These are phyloP conservation scores for Artibeus jamaicensis DNA, from an alignment of 2,797 vertebrate genomes.

Conservation along the genomic window DNA sequence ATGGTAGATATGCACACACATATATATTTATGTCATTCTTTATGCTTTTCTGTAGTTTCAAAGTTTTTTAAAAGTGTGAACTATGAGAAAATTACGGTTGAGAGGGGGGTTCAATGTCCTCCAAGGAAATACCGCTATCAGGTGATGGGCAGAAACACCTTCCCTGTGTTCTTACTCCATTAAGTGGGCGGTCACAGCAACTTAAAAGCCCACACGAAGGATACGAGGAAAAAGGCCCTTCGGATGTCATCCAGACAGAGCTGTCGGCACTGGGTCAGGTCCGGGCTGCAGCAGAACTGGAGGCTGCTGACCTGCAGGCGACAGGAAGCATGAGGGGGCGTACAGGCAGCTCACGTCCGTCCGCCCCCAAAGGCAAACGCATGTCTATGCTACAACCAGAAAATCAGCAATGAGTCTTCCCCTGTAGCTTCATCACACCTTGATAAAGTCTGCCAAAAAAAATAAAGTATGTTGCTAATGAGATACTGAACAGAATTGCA, in stretches of 20 bases:
- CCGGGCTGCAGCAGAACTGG: conserved; percentile 88
- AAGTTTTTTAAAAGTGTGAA: neutral
- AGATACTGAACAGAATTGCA: conserved; percentile 44
- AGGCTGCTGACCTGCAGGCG: conserved; percentile 87
- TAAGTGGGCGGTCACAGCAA: neutral
- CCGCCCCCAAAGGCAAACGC: conserved; percentile 44
- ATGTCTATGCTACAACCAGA: neutral
- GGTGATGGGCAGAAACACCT: neutral
- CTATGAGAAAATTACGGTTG: neutral
- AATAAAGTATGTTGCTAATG: conserved; percentile 52
- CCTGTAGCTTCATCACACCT: conserved; percentile 63
- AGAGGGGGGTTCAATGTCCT: neutral
- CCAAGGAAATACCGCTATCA: neutral
- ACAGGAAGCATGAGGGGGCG: conserved; percentile 59
- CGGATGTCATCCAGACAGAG: conserved; percentile 92
- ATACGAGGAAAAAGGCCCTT: conserved; percentile 98
- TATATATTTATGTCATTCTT: neutral
- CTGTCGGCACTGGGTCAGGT: conserved; percentile 90
- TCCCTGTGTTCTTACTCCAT: neutral
- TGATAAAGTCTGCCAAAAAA: conserved; percentile 69
- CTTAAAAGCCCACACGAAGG: conserved; percentile 77
- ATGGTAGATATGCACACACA: neutral
- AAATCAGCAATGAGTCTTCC: neutral
- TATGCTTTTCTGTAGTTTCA: neutral
- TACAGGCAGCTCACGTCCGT: conserved; percentile 7